Evolutionary conservation across 2,113 vertebrate genomes (phyloP), one percentile per base, ranked within the genome.

Genomic region (Rhynchomys soricoides): DNA sequence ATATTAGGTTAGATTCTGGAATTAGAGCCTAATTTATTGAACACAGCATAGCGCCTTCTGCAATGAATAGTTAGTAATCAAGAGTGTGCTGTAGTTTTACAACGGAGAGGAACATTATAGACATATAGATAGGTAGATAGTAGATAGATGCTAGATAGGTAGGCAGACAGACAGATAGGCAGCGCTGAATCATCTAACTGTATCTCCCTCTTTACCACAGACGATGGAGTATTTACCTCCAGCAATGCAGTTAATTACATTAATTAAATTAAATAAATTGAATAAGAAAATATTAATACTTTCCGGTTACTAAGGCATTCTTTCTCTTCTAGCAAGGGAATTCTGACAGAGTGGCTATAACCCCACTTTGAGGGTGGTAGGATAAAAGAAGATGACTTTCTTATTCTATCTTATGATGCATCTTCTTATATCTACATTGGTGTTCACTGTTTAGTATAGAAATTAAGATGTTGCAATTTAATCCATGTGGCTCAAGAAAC

Each of bases 11-110:
- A 78, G 90, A 89, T 74, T 96, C 40, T 62, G 77, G 79, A 96
- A 98, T 97, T 96, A 96, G 94, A 96, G 34, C 87, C 94, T 96
- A 97, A 97, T 97, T 97, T 96, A 97, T 88, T 97, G 91, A 96
- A 93, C 92, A 90, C 40, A 66, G 62, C 94, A 86, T 31, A 66
- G 55, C 73, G 90, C 86, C 86, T 96, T 97, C 62, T 96, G 73
- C 92, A 95, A 91, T 96, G 82, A 95, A 93, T 83, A 94, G 90
- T 96, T 62, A 92, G 88, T 90, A 95, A 97, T 97, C 93, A 96
- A 97, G 92, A 93, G 70, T 68, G 48, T 93, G 90, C 70, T 93
- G 71, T 92, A 86, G 50, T 85, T 94, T 95, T 95, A 19, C 34
- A 97, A 93, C 96, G 62, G 16, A 40, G n/a, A 24, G 17, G 66